Evolutionary conservation across 2,888 invertebrate species (phyloP), one percentile per base, ranked within the genome.

Genomic region (Drosophila gaucha): DNA sequence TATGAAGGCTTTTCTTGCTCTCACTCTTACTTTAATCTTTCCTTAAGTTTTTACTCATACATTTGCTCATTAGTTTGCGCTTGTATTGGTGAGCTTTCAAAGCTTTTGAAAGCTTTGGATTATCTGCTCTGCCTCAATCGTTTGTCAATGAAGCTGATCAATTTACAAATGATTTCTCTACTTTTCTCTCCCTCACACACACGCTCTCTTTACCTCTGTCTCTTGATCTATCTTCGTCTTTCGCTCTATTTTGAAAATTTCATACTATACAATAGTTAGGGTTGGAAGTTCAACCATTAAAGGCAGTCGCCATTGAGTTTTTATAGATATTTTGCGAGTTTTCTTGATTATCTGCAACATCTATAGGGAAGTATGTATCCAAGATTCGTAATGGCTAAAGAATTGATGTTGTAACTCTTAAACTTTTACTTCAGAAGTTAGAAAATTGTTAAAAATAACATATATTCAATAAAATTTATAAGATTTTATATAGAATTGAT

Each of bases 271-370:
- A 20, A 14, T 18, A 14, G 18, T 35, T 33, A 36, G 62, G 62
- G 62, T 49, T 57, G 47, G 14, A 57, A 35, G 4, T 10, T 12
- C 31, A 22, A 28, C 14, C 26, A 16, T 18, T 28, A 22, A 3
- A 16, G 20, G 6, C 38, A n/a, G 9, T 12, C 38, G 60, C 57
- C 62, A 47, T 60, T 54, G n/a, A 6, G 33, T 35, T 14, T n/a
- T n/a, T n/a, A n/a, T n/a, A n/a, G n/a, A n/a, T n/a, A n/a, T n/a
- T n/a, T n/a, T n/a, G n/a, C n/a, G n/a, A n/a, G n/a, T n/a, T n/a
- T n/a, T n/a, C n/a, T n/a, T n/a, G n/a, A n/a, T n/a, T n/a, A n/a
- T n/a, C n/a, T n/a, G n/a, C n/a, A n/a, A n/a, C n/a, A n/a, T n/a
- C n/a, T n/a, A n/a, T n/a, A n/a, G n/a, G n/a, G n/a, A n/a, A n/a